Conservation (phyloP, 30 jellyfish, hydroid and myxozoan species). For the Cassiopea xamachana region DNA sequence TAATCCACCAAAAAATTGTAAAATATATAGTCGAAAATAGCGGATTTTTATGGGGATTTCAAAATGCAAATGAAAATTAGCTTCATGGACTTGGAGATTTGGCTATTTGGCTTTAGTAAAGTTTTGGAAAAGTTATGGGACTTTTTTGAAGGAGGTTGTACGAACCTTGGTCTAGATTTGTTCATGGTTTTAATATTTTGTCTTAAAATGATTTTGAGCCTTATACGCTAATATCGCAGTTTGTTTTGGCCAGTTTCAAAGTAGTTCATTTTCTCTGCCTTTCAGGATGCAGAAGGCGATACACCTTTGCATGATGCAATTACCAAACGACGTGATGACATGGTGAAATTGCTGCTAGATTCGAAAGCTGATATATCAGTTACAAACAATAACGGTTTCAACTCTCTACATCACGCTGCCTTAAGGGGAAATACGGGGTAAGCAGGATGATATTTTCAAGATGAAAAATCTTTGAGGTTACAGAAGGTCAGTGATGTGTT, state of each 20-base stretch:
- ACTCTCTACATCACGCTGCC: slow-evolving; percentile 93
- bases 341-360: slow-evolving; percentile 81
- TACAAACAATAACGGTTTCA: slow-evolving; percentile 89
- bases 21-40: too few species aligned
- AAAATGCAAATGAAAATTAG: too few species aligned
- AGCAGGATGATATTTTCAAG: slow-evolving; percentile 9
- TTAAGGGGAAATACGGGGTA: slow-evolving; percentile 89
- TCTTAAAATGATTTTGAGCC: not conserved
- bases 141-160: too few species aligned
- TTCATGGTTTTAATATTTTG: too few species aligned
- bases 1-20: too few species aligned
- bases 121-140: too few species aligned
- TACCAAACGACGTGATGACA: slow-evolving; percentile 88
- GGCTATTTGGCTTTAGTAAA: too few species aligned
- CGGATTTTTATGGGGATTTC: too few species aligned
- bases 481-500: too few species aligned
- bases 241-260: not conserved
- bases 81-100: too few species aligned
- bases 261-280: not conserved
- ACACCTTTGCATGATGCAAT: slow-evolving; percentile 96
- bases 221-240: not conserved
- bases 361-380: slow-evolving; percentile 81
- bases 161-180: too few species aligned
- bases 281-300: slow-evolving; percentile 95
- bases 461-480: not conserved